phyloP scores from a whole-genome alignment of 2,888 invertebrate species.

The Saturnia pavonia region DNA sequence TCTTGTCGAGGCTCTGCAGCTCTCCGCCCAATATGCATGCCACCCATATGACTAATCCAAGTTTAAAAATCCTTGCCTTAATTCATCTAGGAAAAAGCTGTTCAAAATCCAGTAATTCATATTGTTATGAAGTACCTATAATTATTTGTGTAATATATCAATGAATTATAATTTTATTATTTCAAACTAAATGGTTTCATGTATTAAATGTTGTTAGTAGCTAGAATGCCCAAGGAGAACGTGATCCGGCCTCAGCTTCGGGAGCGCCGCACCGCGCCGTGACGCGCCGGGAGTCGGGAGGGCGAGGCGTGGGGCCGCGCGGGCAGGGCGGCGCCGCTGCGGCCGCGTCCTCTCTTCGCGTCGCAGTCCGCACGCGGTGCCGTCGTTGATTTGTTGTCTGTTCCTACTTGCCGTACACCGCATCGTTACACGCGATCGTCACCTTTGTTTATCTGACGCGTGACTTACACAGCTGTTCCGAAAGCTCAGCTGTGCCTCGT shows the following conservation, averaged over 20 bases:
- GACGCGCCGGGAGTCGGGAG: slow-evolving; percentile 37
- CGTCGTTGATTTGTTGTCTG: slow-evolving; percentile 64
- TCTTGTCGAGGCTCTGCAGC: slow-evolving; percentile 45
- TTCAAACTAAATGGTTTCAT: not conserved
- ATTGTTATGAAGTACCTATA: not conserved
- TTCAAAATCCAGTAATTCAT: not conserved
- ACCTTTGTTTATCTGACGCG: slow-evolving; percentile 73
- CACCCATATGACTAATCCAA: slow-evolving; percentile 35
- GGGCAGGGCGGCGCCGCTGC: slow-evolving; percentile 41
- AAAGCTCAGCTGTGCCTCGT: slow-evolving; percentile 39
- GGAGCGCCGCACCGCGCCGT: slow-evolving; percentile 30
- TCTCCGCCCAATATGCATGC: slow-evolving; percentile 43
- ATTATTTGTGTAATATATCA: not conserved
- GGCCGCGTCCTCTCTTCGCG: slow-evolving; percentile 40
- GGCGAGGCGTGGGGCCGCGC: slow-evolving; percentile 38
- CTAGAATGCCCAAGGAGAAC: slow-evolving; percentile 25
- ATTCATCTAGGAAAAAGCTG: not conserved
- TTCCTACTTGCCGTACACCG: slow-evolving; percentile 36
- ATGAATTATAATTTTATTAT: not conserved
- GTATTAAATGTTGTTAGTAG: slow-evolving; percentile 26
- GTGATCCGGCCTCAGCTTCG: slow-evolving; percentile 35
- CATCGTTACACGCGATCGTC: slow-evolving; percentile 54
- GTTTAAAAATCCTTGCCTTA: slow-evolving; percentile 13
- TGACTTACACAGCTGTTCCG: slow-evolving; percentile 58
- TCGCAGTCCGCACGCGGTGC: slow-evolving; percentile 74